These are phyloP conservation scores for Plemyria rubiginata DNA, from an alignment of 2,888 invertebrate genomes.

Conservation along the genomic window DNA sequence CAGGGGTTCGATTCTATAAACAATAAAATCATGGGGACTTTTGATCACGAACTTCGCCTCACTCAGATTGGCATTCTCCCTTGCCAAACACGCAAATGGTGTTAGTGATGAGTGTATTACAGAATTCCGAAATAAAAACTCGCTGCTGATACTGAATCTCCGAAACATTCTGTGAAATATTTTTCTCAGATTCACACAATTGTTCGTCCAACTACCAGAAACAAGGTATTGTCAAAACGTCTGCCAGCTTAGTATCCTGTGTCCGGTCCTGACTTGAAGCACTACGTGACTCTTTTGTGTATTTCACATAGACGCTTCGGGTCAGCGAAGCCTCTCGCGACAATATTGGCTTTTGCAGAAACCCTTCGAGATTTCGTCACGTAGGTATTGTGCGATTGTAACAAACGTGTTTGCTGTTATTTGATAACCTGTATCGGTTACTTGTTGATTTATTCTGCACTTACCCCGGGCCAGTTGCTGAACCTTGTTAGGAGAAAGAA, in stretches of 20 bases:
- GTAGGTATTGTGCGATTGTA: conserved; percentile 32
- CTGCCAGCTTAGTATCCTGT: not conserved
- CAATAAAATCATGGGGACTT: too few species aligned
- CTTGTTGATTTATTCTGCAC: conserved; percentile 21
- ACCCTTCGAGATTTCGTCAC: conserved; percentile 33
- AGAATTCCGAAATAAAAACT: too few species aligned
- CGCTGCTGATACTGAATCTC: too few species aligned
- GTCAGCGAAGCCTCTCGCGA: conserved; percentile 37
- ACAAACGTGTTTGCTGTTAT: conserved; percentile 23
- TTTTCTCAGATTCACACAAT: too few species aligned
- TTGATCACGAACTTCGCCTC: too few species aligned
- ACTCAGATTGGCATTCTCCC: too few species aligned
- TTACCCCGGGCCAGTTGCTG: not conserved
- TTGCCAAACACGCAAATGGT: too few species aligned
- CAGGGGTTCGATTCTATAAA: too few species aligned
- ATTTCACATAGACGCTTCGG: conserved; percentile 32
- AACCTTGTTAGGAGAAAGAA: not conserved
- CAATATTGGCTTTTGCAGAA: conserved; percentile 35
- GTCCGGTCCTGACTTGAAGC: conserved; percentile 10
- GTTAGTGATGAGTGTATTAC: too few species aligned
- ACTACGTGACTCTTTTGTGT: conserved; percentile 48
- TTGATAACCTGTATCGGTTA: conserved; percentile 25
- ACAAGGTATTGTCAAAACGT: too few species aligned
- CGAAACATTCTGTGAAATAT: too few species aligned
- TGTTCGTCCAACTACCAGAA: too few species aligned